Percentiles rank a stretch among this genome's conserved stretches.
These are phyloP conservation scores for Anseranas semipalmata DNA, from an alignment of 2,113 vertebrate species.

Conservation along the genomic window DNA sequence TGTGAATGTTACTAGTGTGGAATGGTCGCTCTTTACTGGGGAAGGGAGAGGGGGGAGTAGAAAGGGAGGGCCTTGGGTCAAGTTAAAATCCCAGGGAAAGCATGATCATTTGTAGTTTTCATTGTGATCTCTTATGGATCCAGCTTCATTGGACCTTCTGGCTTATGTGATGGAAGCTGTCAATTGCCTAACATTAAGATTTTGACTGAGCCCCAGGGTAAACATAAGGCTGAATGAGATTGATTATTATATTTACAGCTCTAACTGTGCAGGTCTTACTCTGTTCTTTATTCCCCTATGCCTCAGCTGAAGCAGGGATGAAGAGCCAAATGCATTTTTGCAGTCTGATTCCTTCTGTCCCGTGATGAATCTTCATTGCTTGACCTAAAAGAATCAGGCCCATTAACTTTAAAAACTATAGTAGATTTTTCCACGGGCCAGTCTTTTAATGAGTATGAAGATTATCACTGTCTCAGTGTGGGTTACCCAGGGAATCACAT, in stretches of 20 bases:
- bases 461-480: neutral
- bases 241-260: neutral
- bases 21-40: neutral
- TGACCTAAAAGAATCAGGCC: neutral
- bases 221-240: neutral
- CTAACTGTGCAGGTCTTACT: neutral
- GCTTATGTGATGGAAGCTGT: neutral
- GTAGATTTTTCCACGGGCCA: neutral
- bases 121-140: neutral
- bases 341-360: neutral
- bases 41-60: neutral
- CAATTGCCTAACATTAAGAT: neutral
- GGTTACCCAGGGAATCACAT: neutral
- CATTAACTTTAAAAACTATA: rapidly evolving
- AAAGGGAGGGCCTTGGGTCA: neutral
- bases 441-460: neutral
- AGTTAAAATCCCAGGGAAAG: neutral
- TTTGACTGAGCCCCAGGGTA: neutral
- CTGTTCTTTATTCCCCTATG: neutral
- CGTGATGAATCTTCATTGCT: neutral
- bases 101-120: neutral
- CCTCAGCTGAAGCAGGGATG: neutral
- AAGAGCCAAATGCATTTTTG: neutral
- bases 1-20: neutral
- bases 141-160: neutral